Base-by-base conservation (phyloP, 23 tunicate species). In the Trididemnum clinides region DNA sequence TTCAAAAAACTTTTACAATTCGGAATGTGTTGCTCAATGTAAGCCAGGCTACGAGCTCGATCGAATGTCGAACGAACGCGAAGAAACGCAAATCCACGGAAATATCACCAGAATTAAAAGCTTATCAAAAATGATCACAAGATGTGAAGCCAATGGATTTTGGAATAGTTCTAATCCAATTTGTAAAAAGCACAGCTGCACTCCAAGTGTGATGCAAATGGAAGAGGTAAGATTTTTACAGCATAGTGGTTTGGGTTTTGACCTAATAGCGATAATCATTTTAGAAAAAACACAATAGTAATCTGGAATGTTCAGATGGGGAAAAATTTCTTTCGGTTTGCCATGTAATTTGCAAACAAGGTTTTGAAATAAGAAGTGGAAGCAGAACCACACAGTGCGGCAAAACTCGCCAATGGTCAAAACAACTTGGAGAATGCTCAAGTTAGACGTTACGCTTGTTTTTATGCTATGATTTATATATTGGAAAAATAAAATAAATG, bases 311-410 rank as follows among this genome's bases (percentile, higher is more conserved):
- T 73, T 75, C 97, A 20, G 85, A 92, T 59, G 83, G 80, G 0
- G 72, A 78, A 28, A 31, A 32, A n/a, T 92, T 83, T 57, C 62
- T 51, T 62, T 92, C 97, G 0, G 75, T 76, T 21, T 92, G 97
- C 64, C 72, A 33, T 1, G 21, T 92, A 28, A 27, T 73, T 1
- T 92, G 97, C 80, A 51, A 92, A 28, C 63, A 64, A 23, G 97
- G 97, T 5, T 88, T 71, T 51, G 92, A 92, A 65, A 64, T 90
- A 39, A 64, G 54, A 18, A 62, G 66, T 12, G 97, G 97, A 51
- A 38, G 57, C 21, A 64, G 51, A 1, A 15, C 82, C 15, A 72
- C 78, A 20, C 59, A 76, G 50, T 92, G 97, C 54, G 65, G 65
- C 33, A 39, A 71, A 15, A 34, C 44, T 15, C 66, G 81, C 51